These are phyloP conservation scores for Scolopax bukidnonensis DNA, from an alignment of 2,797 vertebrate genomes.

Conservation along the genomic window DNA sequence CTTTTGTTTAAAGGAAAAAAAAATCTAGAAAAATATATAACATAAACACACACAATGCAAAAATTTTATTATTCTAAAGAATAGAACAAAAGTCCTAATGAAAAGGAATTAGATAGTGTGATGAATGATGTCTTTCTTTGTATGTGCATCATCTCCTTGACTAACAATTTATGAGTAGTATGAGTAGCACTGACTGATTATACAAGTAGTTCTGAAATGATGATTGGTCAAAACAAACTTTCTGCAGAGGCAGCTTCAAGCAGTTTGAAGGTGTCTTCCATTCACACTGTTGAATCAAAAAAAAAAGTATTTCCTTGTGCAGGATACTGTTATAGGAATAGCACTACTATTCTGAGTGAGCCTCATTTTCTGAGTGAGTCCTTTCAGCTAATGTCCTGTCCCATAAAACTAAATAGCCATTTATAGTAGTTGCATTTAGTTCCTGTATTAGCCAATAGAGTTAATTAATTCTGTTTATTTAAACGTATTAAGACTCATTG, in stretches of 20 bases:
- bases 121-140: fast-evolving
- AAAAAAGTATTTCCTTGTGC: background rate
- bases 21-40: background rate
- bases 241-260: background rate
- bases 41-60: background rate
- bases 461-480: background rate
- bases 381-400: background rate
- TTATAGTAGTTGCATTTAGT: background rate
- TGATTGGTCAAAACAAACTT: background rate
- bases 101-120: background rate
- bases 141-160: background rate
- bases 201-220: background rate
- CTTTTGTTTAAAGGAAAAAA: background rate
- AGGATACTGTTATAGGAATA: background rate
- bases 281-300: fast-evolving
- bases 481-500: background rate
- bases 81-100: background rate
- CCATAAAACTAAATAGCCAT: background rate
- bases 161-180: background rate
- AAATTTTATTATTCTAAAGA: background rate
- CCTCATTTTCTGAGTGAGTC: background rate
- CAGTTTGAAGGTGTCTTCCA: background rate
- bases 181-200: background rate
- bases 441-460: background rate
- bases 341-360: background rate